Evolutionary conservation across 2,888 invertebrate genomes (phyloP).

Genomic region (Xanthia togata): DNA sequence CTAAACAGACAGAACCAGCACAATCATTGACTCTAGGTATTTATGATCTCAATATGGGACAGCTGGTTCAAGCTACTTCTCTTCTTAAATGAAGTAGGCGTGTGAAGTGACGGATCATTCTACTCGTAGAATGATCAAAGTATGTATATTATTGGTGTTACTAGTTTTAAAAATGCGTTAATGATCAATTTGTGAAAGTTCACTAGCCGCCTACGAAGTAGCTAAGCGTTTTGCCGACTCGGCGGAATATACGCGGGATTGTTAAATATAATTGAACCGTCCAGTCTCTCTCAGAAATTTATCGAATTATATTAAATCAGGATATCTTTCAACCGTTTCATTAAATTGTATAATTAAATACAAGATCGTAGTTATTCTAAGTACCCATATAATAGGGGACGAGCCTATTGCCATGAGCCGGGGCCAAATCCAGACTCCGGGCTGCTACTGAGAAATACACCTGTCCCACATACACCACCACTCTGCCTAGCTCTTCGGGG

Average conservation of each 20-base stretch:
- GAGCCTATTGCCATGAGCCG: neutral
- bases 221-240: neutral
- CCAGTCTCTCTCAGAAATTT: neutral
- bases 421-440: neutral
- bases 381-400: neutral
- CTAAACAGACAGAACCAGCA: neutral
- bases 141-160: neutral
- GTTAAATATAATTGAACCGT: neutral
- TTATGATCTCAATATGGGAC: neutral
- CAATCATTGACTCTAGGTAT: conserved; percentile 1
- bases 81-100: neutral
- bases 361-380: neutral
- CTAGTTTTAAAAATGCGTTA: conserved; percentile 25
- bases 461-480: too few species aligned
- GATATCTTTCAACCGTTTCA: neutral
- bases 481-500: neutral
- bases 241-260: neutral
- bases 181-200: conserved; percentile 28
- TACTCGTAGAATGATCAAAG: neutral
- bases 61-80: conserved; percentile 20
- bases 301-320: neutral
- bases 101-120: neutral
- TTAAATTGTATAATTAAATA: neutral
- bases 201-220: conserved; percentile 5
- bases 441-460: neutral